Evolutionary conservation across 2,113 vertebrate species (phyloP).

Genomic region (Paramormyrops kingsleyae): DNA sequence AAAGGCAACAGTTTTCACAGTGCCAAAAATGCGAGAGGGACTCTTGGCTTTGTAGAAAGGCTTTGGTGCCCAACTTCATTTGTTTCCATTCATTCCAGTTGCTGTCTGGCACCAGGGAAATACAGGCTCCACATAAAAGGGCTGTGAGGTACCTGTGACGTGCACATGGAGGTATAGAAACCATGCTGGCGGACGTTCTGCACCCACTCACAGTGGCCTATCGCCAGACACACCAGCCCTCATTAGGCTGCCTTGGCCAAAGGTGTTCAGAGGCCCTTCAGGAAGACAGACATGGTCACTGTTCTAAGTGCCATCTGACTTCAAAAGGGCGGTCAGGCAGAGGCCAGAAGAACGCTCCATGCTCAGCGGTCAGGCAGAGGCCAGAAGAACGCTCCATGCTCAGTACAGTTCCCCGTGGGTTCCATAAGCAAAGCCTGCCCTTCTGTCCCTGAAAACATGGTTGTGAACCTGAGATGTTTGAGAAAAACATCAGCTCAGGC

Average conservation of each 20-base stretch:
- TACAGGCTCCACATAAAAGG: neutral
- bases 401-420: neutral
- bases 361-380: neutral
- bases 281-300: neutral
- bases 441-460: neutral
- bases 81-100: constrained; percentile 4
- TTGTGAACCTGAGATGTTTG: neutral
- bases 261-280: neutral
- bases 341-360: neutral
- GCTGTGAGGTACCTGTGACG: neutral
- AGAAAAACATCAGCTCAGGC: neutral
- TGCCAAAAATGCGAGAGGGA: neutral
- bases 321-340: neutral
- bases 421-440: neutral
- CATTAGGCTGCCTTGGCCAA: neutral
- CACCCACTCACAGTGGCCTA: neutral
- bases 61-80: constrained; percentile 11
- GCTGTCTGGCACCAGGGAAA: constrained; percentile 1
- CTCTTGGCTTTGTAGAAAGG: neutral
- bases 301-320: neutral
- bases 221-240: neutral
- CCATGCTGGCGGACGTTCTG: neutral
- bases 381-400: neutral
- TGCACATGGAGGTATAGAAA: neutral
- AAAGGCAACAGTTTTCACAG: constrained; percentile 13